phyloP scores from a whole-genome alignment of 2,797 vertebrate genomes.

The Sebastiscus tertius region DNA sequence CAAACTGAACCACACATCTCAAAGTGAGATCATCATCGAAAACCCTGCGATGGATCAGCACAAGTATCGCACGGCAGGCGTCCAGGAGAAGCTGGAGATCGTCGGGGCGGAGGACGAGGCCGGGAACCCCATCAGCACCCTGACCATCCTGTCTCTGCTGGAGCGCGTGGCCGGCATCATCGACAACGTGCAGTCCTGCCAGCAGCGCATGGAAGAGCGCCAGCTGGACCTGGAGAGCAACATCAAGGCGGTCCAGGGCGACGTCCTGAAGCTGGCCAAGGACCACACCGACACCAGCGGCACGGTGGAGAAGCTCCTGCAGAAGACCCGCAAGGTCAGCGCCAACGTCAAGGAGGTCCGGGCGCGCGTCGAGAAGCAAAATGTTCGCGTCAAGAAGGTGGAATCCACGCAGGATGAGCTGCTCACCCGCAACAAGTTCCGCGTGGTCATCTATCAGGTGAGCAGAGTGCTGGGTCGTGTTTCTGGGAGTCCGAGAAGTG shows the following conservation, averaged over 20 bases:
- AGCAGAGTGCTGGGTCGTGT: background rate
- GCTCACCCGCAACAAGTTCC: slow-evolving; percentile 97
- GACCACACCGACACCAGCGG: slow-evolving; percentile 89
- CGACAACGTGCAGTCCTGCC: slow-evolving; percentile 93
- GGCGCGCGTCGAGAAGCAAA: slow-evolving; percentile 92
- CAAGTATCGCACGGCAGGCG: slow-evolving; percentile 57
- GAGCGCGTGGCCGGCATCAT: slow-evolving; percentile 96
- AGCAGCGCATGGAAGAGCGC: slow-evolving; percentile 95
- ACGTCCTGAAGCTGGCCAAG: slow-evolving; percentile 92
- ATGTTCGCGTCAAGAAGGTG: slow-evolving; percentile 90
- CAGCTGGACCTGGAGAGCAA: slow-evolving; percentile 92
- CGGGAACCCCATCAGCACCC: slow-evolving; percentile 87
- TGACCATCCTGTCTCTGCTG: slow-evolving; percentile 94
- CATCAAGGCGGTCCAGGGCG: slow-evolving; percentile 93
- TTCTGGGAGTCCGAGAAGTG: background rate
- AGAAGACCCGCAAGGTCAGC: slow-evolving; percentile 95
- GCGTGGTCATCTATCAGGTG: slow-evolving; percentile 98
- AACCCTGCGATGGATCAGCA: slow-evolving; percentile 66
- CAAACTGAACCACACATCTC: background rate
- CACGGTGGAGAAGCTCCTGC: slow-evolving; percentile 91
- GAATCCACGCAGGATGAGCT: slow-evolving; percentile 94
- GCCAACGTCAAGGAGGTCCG: slow-evolving; percentile 95
- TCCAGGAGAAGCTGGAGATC: slow-evolving; percentile 80
- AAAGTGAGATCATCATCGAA: background rate
- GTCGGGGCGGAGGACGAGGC: slow-evolving; percentile 88